These are phyloP conservation scores for Blera fallax DNA, from an alignment of 2,888 invertebrate species.

Conservation along the genomic window DNA sequence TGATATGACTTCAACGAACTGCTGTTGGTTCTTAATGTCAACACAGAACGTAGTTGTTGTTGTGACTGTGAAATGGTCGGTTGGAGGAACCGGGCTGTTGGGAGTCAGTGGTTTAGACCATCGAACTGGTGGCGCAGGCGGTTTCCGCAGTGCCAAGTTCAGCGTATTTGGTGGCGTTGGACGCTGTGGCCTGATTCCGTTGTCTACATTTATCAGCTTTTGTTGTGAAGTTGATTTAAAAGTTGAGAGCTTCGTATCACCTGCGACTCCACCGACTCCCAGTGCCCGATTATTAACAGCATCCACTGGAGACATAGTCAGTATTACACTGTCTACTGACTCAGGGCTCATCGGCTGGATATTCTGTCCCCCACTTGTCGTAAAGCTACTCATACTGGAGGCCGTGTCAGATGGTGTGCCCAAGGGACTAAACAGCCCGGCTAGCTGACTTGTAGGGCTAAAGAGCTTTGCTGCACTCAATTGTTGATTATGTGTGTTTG, in stretches of 20 bases:
- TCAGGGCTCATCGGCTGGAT: slow-evolving; percentile 83
- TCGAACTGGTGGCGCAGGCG: slow-evolving; percentile 92
- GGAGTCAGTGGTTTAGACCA: slow-evolving; percentile 90
- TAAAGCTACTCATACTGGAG: slow-evolving; percentile 89
- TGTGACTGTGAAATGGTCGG: slow-evolving; percentile 90
- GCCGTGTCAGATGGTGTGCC: slow-evolving; percentile 86
- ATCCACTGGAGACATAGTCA: slow-evolving; percentile 89
- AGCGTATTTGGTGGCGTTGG: slow-evolving; percentile 93
- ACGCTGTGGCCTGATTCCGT: slow-evolving; percentile 85
- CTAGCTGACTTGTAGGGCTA: slow-evolving; percentile 78
- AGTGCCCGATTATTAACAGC: slow-evolving; percentile 74
- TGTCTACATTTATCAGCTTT: slow-evolving; percentile 79
- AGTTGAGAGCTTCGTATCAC: slow-evolving; percentile 81
- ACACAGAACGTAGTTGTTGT: slow-evolving; percentile 94
- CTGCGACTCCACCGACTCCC: slow-evolving; percentile 72
- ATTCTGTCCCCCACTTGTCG: slow-evolving; percentile 83
- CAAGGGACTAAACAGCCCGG: slow-evolving; percentile 79
- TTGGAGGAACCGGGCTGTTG: slow-evolving; percentile 81
- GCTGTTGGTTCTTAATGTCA: slow-evolving; percentile 77
- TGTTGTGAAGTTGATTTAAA: slow-evolving; percentile 84
- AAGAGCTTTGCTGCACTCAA: slow-evolving; percentile 77
- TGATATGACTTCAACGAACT: slow-evolving; percentile 81
- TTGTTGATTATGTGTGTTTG: slow-evolving; percentile 74
- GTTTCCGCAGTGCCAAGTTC: slow-evolving; percentile 85
- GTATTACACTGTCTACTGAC: slow-evolving; percentile 86